Conservation (phyloP, 2,888 invertebrate genomes). For the Acanthoscelides obtectus region DNA sequence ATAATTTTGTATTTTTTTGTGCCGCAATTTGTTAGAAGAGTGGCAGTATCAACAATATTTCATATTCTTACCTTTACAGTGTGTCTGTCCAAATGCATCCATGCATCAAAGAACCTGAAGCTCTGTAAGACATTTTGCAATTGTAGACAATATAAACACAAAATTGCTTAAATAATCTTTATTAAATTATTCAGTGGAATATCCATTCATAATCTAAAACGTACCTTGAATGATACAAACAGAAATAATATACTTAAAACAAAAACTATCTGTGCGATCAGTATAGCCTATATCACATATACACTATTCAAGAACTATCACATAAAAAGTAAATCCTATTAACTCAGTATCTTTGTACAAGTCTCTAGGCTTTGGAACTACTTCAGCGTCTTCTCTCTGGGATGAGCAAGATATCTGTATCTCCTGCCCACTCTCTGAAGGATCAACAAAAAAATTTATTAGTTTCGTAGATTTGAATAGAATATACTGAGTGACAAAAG, state of each 20-base stretch:
- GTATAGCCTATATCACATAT: neutral
- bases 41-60: no score
- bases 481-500: no score
- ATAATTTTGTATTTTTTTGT: no score
- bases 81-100: no score
- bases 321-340: neutral
- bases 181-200: neutral
- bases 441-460: neutral
- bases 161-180: neutral
- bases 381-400: neutral
- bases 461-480: no score
- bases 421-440: neutral
- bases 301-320: neutral
- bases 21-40: no score
- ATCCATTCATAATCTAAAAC: neutral
- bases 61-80: no score
- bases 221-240: neutral
- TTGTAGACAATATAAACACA: neutral
- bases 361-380: neutral
- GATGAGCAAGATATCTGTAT: neutral
- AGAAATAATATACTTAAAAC: neutral
- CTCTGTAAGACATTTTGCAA: neutral
- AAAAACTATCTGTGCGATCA: neutral
- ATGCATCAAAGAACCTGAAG: no score
- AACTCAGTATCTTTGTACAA: neutral